Conservation (phyloP, 2,888 invertebrate genomes). For the Glyphotaelius pellucidus region DNA sequence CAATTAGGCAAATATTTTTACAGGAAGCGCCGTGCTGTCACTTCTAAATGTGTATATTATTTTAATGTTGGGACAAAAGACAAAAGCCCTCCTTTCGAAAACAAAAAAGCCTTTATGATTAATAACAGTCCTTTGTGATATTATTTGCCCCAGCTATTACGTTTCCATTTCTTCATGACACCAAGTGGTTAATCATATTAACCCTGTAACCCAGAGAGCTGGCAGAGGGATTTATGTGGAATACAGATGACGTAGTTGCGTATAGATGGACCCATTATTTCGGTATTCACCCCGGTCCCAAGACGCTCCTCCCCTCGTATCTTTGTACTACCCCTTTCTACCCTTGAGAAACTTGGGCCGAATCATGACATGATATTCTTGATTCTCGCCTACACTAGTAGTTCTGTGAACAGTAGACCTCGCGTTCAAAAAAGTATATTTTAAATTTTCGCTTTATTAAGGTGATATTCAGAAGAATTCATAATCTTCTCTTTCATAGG, state of each 20-base stretch:
- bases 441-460: too few species aligned
- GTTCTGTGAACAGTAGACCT: too few species aligned
- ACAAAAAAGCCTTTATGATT: not conserved
- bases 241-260: slow-evolving; percentile 46
- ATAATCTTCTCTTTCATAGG: too few species aligned
- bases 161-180: slow-evolving; percentile 23
- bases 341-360: not conserved
- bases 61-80: not conserved
- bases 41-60: not conserved
- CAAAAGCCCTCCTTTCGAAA: not conserved
- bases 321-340: not conserved
- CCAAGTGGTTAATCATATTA: slow-evolving; percentile 49
- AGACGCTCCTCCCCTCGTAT: not conserved
- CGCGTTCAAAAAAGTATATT: too few species aligned
- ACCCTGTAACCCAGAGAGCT: slow-evolving; percentile 36
- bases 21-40: not conserved
- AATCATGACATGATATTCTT: slow-evolving; percentile 12
- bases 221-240: slow-evolving; percentile 36
- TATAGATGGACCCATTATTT: slow-evolving; percentile 41
- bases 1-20: not conserved
- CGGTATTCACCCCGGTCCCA: slow-evolving; percentile 20
- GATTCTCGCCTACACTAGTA: not conserved
- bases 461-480: too few species aligned
- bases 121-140: not conserved
- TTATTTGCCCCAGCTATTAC: not conserved